Evolutionary conservation across 2,888 invertebrate genomes (phyloP), one percentile per base, ranked within the genome.

Genomic region (Phaonia tiefii): DNA sequence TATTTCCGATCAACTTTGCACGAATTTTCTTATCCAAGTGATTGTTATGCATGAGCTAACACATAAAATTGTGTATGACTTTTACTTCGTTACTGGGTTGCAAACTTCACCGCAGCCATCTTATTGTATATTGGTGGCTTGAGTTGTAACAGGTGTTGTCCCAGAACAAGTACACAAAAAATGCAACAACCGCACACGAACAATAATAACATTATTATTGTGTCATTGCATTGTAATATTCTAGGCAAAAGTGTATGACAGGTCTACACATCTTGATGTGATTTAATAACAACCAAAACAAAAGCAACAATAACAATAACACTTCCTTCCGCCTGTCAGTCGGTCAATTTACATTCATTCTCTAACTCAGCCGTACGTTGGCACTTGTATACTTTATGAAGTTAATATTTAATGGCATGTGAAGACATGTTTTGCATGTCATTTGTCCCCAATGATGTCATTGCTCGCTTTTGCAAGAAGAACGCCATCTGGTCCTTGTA

Each of bases 11-110:
- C 31, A 31, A 3, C 31, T 5, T 8, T 8, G 4, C 31, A 31
- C 31, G 8, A 3, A 31, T 31, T 8, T 31, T 31, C 31, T 31
- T 31, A 3, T 31, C 8, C 31, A 66, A 81, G 74, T 77, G 74
- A 75, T 81, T 81, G 77, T 75, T 71, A 71, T 77, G 75, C 80
- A 70, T 81, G 80, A 80, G 77, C 54, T 70, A 75, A 77, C 80
- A 71, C 60, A 80, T 75, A 46, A 71, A 71, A 81, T 75, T 75
- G 71, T 44, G 22, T 75, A 7, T 20, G 20, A 37, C 22, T n/a
- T 8, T 13, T n/a, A 22, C 66, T 46, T 31, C n/a, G n/a, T 7
- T 13, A 8, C 15, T 15, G 39, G 22, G 11, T 44, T 39, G 22
- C 42, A 37, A 22, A 42, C 3, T 63, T 22, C 2, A 3, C 22